Percentiles rank a stretch among this genome's conserved stretches.
These are phyloP conservation scores for Sinocyclocheilus rhinocerous DNA, from an alignment of 2,113 vertebrate species.

Conservation along the genomic window DNA sequence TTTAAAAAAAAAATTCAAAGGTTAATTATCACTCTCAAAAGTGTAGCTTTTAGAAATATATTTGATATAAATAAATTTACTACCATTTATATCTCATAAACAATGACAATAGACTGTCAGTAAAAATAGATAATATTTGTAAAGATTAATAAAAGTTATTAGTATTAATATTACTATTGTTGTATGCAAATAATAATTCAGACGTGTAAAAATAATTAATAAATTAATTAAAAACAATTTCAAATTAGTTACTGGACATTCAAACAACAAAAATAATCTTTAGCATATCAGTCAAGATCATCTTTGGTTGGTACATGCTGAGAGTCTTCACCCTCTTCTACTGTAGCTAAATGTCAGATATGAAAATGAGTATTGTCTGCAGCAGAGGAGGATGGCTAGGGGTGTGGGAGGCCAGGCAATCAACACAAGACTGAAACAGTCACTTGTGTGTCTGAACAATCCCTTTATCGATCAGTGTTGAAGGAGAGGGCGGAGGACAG, in stretches of 20 bases:
- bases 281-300: too few relatives aligned
- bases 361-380: constrained; percentile 55
- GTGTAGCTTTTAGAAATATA: background rate
- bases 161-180: too few relatives aligned
- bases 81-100: too few relatives aligned
- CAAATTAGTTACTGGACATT: too few relatives aligned
- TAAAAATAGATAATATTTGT: background rate
- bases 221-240: too few relatives aligned
- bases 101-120: background rate
- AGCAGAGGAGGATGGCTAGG: background rate
- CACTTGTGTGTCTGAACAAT: constrained; percentile 55
- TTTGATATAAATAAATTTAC: too few relatives aligned
- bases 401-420: background rate
- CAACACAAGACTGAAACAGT: constrained; percentile 51
- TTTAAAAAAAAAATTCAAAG: too few relatives aligned
- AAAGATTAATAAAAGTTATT: too few relatives aligned
- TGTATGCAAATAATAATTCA: too few relatives aligned
- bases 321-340: background rate
- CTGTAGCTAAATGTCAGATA: constrained; percentile 51
- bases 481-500: constrained; percentile 39
- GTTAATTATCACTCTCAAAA: background rate
- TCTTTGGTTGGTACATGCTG: background rate
- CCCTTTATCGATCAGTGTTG: constrained; percentile 43
- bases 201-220: too few relatives aligned
- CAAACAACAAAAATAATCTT: too few relatives aligned